Percentiles rank a stretch among this genome's conserved stretches.
Evolutionary conservation across 2,888 invertebrate genomes (phyloP).

Genomic region (Kryphioiulus occultus): DNA sequence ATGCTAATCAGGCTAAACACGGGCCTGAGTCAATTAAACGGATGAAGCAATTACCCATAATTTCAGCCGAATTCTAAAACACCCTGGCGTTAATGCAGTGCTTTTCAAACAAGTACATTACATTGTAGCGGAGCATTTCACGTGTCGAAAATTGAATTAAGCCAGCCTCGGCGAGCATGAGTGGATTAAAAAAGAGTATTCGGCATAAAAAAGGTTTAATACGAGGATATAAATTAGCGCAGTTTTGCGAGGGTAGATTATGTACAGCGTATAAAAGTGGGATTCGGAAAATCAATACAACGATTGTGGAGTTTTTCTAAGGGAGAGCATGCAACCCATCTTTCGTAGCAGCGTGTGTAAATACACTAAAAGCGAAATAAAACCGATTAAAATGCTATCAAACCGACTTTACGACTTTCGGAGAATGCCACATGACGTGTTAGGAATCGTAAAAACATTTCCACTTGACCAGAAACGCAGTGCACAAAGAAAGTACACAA

Average conservation of each 20-base stretch:
- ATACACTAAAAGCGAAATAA: slow-evolving; percentile 5
- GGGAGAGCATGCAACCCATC: not conserved
- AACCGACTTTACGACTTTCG: not conserved
- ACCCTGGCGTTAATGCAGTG: not conserved
- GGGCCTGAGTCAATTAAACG: not conserved
- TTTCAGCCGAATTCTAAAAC: not conserved
- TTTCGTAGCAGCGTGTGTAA: not conserved
- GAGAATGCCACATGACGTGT: slow-evolving; percentile 5
- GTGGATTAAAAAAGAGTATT: not conserved
- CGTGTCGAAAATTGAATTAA: slow-evolving; percentile 12
- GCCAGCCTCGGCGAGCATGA: not conserved
- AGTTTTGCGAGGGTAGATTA: slow-evolving; percentile 5
- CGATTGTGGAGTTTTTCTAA: not conserved
- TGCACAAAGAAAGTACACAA: slow-evolving; percentile 1
- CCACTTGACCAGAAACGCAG: not conserved
- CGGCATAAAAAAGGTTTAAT: not conserved
- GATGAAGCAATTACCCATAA: not conserved
- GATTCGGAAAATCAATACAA: not conserved
- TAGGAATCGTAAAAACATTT: slow-evolving; percentile 5
- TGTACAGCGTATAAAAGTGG: not conserved
- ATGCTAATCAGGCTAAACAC: not conserved
- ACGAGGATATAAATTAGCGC: not conserved
- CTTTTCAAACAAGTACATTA: not conserved
- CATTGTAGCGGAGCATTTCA: not conserved
- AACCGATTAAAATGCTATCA: slow-evolving; percentile 5